These are phyloP conservation scores for Cotesia vestalis DNA, from an alignment of 1,140 invertebrate genomes.

Conservation along the genomic window DNA sequence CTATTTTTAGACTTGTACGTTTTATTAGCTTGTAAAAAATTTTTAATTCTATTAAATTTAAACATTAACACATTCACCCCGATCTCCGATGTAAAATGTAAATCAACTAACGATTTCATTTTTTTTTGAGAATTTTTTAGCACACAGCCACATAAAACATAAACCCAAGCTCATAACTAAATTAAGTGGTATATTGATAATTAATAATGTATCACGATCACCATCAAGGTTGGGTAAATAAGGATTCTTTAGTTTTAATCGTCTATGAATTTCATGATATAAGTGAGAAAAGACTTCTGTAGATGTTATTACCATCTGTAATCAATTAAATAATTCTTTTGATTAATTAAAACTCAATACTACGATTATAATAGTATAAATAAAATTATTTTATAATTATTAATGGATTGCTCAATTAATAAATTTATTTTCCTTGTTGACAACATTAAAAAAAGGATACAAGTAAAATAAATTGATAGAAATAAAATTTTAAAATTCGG, in stretches of 20 bases:
- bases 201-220: constrained; percentile 53
- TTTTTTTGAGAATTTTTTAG: constrained; percentile 36
- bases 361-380: no score
- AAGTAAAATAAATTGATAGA: no score
- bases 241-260: constrained; percentile 40
- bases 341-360: not conserved
- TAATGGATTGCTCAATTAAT: not conserved
- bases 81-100: constrained; percentile 38
- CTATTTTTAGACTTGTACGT: no score
- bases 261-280: constrained; percentile 49
- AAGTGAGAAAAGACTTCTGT: constrained; percentile 53
- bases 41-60: constrained; percentile 11
- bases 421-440: no score
- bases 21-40: not conserved
- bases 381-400: not conserved
- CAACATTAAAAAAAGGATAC: no score
- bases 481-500: not conserved
- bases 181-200: constrained; percentile 53
- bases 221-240: constrained; percentile 49
- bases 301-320: constrained; percentile 35
- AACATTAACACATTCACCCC: not conserved
- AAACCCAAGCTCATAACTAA: constrained; percentile 51
- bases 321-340: not conserved
- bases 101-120: constrained; percentile 35
- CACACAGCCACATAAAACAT: constrained; percentile 46